Base-by-base conservation (phyloP, 2,113 vertebrate species). In the Cisticola juncidis region DNA sequence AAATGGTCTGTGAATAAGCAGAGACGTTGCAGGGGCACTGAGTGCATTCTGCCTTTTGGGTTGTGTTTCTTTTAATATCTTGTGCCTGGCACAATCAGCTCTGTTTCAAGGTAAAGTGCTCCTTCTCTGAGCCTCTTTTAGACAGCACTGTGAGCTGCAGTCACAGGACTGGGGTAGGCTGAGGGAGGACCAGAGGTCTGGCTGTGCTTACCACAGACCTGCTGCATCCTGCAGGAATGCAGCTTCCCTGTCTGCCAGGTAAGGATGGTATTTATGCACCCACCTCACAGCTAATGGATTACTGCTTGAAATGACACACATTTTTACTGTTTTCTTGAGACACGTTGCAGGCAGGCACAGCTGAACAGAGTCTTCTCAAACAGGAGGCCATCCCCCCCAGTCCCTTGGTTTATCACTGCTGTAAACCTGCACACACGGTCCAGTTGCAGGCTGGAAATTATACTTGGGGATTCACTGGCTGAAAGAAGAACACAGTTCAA, bases 31-130 rank as follows among this genome's bases (percentile, higher is more conserved):
- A 60, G 94, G 79, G 85, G 60, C 80, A 86, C 83, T 1, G n/a
- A 91, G 83, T 84, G 89, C 84, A 84, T 70, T 86, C 76, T 83
- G 72, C 54, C 0, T 25, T 56, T 93, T 60, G 20, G 38, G 24
- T 33, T 14, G 21, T 64, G 29, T 16, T 33, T 62, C 60, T 92
- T 89, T 79, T 64, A 86, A 60, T 88, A 78, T 71, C 90, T 90
- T 36, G 44, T 86, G 71, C 64, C 80, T 95, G 60, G 56, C 77
- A 31, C 47, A 86, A 29, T 77, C 76, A 68, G 68, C 64, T 88
- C 47, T 33, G 9, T 86, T 94, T 88, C 90, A 94, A 92, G 92
- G 93, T 86, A 86, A 93, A 81, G 79, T 12, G 44, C 62, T 87
- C 2, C 4, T 95, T 82, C 65, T 85, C 57, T 44, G 48, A 82